phyloP scores from a whole-genome alignment of 2,888 invertebrate genomes.

The Cylloceria caligata region DNA sequence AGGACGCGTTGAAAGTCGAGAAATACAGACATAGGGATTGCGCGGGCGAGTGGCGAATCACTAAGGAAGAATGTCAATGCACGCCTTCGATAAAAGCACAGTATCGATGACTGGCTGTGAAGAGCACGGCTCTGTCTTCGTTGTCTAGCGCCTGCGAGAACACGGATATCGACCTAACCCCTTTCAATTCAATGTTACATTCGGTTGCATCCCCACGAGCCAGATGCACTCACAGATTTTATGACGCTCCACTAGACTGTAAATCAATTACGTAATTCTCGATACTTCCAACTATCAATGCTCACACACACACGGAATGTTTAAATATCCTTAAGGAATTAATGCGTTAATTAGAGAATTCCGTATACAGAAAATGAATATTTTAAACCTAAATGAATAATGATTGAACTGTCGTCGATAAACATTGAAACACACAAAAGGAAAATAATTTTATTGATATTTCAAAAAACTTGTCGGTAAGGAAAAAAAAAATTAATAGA shows the following conservation, averaged over 20 bases:
- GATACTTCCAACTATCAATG: background rate
- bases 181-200: constrained; percentile 42
- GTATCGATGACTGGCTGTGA: constrained; percentile 39
- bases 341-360: background rate
- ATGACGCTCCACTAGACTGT: constrained; percentile 16
- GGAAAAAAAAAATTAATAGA: no score
- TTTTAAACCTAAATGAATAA: background rate
- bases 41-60: constrained; percentile 24
- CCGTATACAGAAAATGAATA: background rate
- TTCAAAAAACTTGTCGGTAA: no score
- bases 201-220: constrained; percentile 20
- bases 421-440: no score
- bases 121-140: constrained; percentile 42
- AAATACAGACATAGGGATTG: constrained; percentile 31
- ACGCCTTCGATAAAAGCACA: constrained; percentile 58
- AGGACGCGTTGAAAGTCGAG: constrained; percentile 27
- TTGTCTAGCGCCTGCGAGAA: constrained; percentile 44
- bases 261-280: constrained; percentile 31
- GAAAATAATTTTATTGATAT: no score
- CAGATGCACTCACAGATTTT: constrained; percentile 46
- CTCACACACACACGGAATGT: background rate
- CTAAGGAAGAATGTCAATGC: constrained; percentile 46
- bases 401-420: no score
- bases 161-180: constrained; percentile 59
- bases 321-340: background rate